Conservation (phyloP, 2,888 invertebrate species). For the Athrips mouffetella region DNA sequence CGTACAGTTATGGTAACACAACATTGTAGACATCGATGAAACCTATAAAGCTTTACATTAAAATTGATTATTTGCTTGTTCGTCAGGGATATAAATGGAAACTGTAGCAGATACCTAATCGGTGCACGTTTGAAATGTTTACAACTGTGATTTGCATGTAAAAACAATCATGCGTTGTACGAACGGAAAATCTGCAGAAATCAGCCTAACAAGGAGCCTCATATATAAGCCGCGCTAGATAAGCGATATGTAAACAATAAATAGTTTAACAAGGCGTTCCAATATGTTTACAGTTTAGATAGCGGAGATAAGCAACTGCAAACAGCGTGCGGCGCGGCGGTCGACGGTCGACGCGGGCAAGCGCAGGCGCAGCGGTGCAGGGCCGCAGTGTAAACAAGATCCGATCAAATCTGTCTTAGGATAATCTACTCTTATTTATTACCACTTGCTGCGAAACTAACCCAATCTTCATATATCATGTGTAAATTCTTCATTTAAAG, state of each 20-base stretch:
- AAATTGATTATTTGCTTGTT: slow-evolving; percentile 37
- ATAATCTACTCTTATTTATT: slow-evolving; percentile 68
- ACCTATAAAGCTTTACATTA: slow-evolving; percentile 35
- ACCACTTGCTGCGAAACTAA: slow-evolving; percentile 49
- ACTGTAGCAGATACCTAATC: slow-evolving; percentile 56
- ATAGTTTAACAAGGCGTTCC: slow-evolving; percentile 54
- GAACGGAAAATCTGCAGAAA: slow-evolving; percentile 59
- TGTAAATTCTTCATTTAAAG: not conserved
- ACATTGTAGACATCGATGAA: slow-evolving; percentile 28
- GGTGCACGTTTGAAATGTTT: slow-evolving; percentile 54
- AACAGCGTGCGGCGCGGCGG: slow-evolving; percentile 20
- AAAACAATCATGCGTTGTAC: slow-evolving; percentile 55
- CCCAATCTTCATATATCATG: slow-evolving; percentile 47
- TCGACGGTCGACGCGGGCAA: slow-evolving; percentile 33
- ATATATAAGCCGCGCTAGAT: slow-evolving; percentile 55
- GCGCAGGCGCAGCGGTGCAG: too few relatives aligned
- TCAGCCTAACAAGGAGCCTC: slow-evolving; percentile 62
- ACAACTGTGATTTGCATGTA: slow-evolving; percentile 60
- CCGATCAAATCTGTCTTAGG: slow-evolving; percentile 60
- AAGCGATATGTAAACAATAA: slow-evolving; percentile 63
- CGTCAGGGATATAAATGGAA: slow-evolving; percentile 54
- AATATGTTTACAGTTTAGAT: slow-evolving; percentile 63
- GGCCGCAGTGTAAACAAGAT: slow-evolving; percentile 69
- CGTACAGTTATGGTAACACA: slow-evolving; percentile 17
- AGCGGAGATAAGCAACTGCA: slow-evolving; percentile 43